Percentiles rank a stretch among this genome's conserved stretches.
Evolutionary conservation across 2,888 invertebrate genomes (phyloP).

Genomic region (Acheta domesticus): DNA sequence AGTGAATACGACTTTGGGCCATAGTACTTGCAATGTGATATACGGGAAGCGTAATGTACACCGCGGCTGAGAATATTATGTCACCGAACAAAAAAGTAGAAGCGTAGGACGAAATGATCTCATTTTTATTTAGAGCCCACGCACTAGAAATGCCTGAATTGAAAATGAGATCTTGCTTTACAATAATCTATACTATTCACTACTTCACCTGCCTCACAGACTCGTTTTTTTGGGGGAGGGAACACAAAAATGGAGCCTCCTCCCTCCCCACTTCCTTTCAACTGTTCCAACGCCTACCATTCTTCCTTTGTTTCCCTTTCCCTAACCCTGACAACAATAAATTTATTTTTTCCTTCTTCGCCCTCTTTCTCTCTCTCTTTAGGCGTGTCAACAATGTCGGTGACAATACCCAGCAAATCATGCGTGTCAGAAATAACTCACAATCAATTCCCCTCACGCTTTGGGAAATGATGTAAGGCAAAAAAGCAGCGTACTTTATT

Average conservation of each 20-base stretch:
- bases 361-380: neutral
- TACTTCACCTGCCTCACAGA: constrained; percentile 1
- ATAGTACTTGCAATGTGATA: constrained; percentile 4
- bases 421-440: constrained; percentile 3
- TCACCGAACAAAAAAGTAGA: constrained; percentile 7
- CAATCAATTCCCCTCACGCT: neutral
- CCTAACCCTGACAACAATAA: constrained; percentile 18
- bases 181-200: constrained; percentile 18
- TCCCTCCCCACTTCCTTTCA: too few relatives aligned
- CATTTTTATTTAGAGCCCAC: constrained; percentile 5
- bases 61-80: neutral
- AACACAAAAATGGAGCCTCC: too few relatives aligned
- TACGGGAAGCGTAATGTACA: neutral
- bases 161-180: constrained; percentile 12
- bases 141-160: neutral
- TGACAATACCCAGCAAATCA: constrained; percentile 7
- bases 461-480: constrained; percentile 4
- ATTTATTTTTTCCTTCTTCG: neutral
- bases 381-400: neutral
- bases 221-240: neutral
- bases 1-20: neutral
- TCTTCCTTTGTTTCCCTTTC: constrained; percentile 18
- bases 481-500: neutral
- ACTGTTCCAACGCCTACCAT: neutral
- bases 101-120: neutral